These are phyloP conservation scores for Moxostoma hubbsi DNA, from an alignment of 2,797 vertebrate species.

Conservation along the genomic window DNA sequence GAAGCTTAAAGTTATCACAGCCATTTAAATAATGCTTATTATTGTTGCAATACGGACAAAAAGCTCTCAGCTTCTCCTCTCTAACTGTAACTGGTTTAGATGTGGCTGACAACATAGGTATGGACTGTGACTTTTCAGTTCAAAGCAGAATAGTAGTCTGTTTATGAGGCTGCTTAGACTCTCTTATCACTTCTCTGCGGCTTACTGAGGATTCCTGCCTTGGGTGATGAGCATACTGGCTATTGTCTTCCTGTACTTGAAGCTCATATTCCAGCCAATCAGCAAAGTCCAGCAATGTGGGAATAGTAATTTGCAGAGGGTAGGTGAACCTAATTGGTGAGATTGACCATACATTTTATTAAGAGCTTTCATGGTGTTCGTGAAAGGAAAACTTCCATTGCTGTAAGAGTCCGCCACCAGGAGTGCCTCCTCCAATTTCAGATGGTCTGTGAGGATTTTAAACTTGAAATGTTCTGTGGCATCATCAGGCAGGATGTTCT, in stretches of 20 bases:
- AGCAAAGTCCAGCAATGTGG: too few relatives aligned
- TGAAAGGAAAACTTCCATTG: too few relatives aligned
- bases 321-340: slow-evolving; percentile 5
- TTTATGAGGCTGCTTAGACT: neutral
- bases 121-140: neutral
- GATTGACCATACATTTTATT: slow-evolving; percentile 7
- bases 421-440: too few relatives aligned
- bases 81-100: neutral
- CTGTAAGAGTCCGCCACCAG: too few relatives aligned
- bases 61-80: too few relatives aligned
- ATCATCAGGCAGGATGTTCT: too few relatives aligned
- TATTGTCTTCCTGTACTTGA: neutral
- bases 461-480: too few relatives aligned
- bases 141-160: neutral
- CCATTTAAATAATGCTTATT: slow-evolving; percentile 12
- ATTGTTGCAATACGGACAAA: slow-evolving; percentile 25
- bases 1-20: slow-evolving; percentile 2
- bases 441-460: too few relatives aligned
- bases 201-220: neutral
- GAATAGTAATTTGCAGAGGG: too few relatives aligned
- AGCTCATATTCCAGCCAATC: slow-evolving; percentile 34
- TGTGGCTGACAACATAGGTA: too few relatives aligned
- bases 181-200: neutral
- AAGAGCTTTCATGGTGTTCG: too few relatives aligned
- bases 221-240: neutral